Conservation (phyloP, 2,888 invertebrate species). For the Lasioglossum pauxillum region DNA sequence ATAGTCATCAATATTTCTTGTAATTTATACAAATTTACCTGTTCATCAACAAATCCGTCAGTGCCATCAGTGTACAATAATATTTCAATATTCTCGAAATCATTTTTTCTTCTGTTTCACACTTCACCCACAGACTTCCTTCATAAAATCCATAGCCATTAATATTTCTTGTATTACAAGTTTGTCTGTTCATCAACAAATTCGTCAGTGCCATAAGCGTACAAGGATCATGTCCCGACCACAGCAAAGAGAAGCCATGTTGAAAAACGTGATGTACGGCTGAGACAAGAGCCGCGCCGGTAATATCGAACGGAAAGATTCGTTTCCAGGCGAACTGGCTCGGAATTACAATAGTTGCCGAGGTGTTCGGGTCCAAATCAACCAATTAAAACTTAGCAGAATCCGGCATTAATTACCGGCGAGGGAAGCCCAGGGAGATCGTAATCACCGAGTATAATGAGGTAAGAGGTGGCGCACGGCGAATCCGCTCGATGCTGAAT, state of each 20-base stretch:
- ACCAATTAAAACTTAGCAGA: conserved; percentile 60
- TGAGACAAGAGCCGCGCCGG: background rate
- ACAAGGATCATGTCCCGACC: background rate
- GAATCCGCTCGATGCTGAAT: conserved; percentile 55
- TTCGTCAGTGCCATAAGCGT: background rate
- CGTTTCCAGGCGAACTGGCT: conserved; percentile 17
- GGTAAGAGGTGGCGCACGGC: conserved; percentile 57
- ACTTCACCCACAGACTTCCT: background rate
- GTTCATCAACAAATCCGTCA: background rate
- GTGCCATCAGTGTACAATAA: background rate
- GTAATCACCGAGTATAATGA: conserved; percentile 62
- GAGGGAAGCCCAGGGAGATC: conserved; percentile 30
- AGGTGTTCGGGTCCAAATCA: conserved; percentile 29
- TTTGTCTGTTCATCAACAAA: background rate
- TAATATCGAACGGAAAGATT: conserved; percentile 21
- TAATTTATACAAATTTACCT: background rate
- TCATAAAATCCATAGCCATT: background rate
- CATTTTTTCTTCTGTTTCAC: no score
- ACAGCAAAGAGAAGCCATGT: background rate
- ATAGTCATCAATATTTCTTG: background rate
- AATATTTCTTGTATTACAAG: background rate
- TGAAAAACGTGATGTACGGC: background rate
- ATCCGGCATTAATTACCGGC: conserved; percentile 59
- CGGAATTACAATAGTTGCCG: conserved; percentile 35
- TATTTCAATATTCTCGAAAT: no score